Evolutionary conservation across 1,140 invertebrate genomes (phyloP).

Genomic region (Trichomalopsis sarcophagae): DNA sequence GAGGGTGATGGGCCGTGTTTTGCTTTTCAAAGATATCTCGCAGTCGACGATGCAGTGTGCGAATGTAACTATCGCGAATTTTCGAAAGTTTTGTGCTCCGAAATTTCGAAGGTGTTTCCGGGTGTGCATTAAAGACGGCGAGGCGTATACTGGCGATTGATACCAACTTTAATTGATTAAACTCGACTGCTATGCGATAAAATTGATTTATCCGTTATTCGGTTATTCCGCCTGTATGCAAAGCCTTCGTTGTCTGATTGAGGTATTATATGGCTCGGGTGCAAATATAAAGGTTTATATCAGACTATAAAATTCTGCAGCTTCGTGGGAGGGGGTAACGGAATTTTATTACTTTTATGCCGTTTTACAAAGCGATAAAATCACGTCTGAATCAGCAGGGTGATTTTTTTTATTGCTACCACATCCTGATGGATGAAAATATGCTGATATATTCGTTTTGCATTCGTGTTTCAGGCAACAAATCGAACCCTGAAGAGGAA

Average conservation of each 20-base stretch:
- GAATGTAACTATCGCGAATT: too few relatives aligned
- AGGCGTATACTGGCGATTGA: too few relatives aligned
- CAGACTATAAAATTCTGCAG: background rate
- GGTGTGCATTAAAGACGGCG: too few relatives aligned
- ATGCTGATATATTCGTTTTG: constrained; percentile 50
- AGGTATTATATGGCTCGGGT: background rate
- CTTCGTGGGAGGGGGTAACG: background rate
- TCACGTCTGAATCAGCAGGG: background rate
- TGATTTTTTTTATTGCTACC: background rate
- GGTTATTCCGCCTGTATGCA: background rate
- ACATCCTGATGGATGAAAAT: background rate
- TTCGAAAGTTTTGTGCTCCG: too few relatives aligned
- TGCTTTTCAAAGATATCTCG: too few relatives aligned
- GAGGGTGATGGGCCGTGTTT: too few relatives aligned
- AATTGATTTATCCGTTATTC: background rate
- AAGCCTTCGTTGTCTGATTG: background rate
- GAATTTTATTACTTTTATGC: background rate
- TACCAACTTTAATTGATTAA: too few relatives aligned
- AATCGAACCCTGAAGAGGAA: constrained; percentile 54
- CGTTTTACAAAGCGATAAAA: background rate
- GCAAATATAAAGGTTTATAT: background rate
- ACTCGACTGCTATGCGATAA: background rate
- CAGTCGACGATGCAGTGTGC: too few relatives aligned
- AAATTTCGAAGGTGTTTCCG: too few relatives aligned
- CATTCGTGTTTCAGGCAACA: constrained; percentile 58